A percentile compares a stretch with the other conserved stretches of the same genome.
Evolutionary conservation across 2,888 invertebrate species (phyloP).

Genomic region (Pyrgus malvae): DNA sequence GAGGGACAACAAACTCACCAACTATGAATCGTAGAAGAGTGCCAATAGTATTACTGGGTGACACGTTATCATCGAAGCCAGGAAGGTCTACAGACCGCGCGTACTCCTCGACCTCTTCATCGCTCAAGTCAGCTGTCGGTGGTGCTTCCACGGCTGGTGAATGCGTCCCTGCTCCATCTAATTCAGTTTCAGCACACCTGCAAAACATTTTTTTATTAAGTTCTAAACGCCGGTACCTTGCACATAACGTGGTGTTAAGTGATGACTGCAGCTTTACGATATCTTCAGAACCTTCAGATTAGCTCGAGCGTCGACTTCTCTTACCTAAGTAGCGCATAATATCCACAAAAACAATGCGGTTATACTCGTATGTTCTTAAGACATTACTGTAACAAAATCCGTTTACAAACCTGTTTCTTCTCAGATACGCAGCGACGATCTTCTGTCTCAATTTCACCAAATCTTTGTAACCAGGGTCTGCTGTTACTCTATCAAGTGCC

Average conservation of each 20-base stretch:
- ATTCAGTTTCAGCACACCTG: conserved; percentile 56
- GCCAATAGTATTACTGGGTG: conserved; percentile 88
- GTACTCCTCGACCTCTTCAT: conserved; percentile 88
- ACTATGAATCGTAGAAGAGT: conserved; percentile 86
- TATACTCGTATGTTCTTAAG: too few species aligned
- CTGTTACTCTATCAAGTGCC: conserved; percentile 54
- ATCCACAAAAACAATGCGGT: too few species aligned
- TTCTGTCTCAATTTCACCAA: conserved; percentile 66
- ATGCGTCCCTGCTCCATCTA: conserved; percentile 60
- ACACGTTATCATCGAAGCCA: conserved; percentile 91
- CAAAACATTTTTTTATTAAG: neutral
- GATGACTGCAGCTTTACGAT: too few species aligned
- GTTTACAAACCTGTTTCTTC: conserved; percentile 57
- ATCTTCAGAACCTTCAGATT: too few species aligned
- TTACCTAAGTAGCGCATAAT: too few species aligned
- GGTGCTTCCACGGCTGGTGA: conserved; percentile 68
- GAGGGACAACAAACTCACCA: conserved; percentile 66
- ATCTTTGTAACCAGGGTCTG: conserved; percentile 65
- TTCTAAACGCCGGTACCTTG: too few species aligned
- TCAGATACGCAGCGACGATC: conserved; percentile 69
- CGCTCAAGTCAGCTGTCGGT: conserved; percentile 85
- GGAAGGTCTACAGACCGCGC: conserved; percentile 89
- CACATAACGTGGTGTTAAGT: too few species aligned
- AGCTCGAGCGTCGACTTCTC: too few species aligned
- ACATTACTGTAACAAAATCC: too few species aligned